These are phyloP conservation scores for Pocota personata DNA, from an alignment of 2,888 invertebrate species.

Conservation along the genomic window DNA sequence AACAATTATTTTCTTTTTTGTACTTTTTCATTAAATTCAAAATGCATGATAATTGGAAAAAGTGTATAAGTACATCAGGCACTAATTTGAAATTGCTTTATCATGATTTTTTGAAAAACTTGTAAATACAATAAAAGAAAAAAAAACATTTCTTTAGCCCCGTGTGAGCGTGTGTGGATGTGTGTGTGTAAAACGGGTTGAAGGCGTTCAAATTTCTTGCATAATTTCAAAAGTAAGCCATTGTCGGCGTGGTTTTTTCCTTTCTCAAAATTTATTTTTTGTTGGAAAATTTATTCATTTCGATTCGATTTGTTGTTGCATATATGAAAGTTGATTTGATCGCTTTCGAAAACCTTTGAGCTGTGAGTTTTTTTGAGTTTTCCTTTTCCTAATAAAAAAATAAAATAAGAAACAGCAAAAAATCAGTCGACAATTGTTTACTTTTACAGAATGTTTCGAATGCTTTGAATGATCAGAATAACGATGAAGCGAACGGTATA, in stretches of 20 bases:
- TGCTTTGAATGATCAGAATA: conserved; percentile 77
- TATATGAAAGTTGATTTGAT: conserved; percentile 64
- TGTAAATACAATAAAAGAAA: conserved; percentile 29
- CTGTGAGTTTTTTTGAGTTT: conserved; percentile 66
- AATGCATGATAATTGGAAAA: conserved; percentile 38
- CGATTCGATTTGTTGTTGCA: conserved; percentile 23
- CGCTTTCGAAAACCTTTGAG: conserved; percentile 65
- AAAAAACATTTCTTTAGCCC: not conserved
- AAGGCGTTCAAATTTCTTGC: conserved; percentile 69
- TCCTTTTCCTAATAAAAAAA: conserved; percentile 39
- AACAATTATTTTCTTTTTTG: not conserved
- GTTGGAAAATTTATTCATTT: not conserved
- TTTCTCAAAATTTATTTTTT: conserved; percentile 57
- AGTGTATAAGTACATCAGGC: not conserved
- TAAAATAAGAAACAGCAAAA: conserved; percentile 76
- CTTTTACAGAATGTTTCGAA: conserved; percentile 82
- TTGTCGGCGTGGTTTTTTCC: conserved; percentile 80
- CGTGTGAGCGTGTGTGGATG: conserved; percentile 31
- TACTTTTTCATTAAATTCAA: not conserved
- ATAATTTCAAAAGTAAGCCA: conserved; percentile 80
- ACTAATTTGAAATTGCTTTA: conserved; percentile 23
- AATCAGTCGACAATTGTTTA: conserved; percentile 83
- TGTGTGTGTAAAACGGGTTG: conserved; percentile 39
- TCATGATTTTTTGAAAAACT: conserved; percentile 42
- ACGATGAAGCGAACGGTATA: conserved; percentile 52